Conservation (phyloP, 2,888 invertebrate species). For the Eumacrocentrus americanus region DNA sequence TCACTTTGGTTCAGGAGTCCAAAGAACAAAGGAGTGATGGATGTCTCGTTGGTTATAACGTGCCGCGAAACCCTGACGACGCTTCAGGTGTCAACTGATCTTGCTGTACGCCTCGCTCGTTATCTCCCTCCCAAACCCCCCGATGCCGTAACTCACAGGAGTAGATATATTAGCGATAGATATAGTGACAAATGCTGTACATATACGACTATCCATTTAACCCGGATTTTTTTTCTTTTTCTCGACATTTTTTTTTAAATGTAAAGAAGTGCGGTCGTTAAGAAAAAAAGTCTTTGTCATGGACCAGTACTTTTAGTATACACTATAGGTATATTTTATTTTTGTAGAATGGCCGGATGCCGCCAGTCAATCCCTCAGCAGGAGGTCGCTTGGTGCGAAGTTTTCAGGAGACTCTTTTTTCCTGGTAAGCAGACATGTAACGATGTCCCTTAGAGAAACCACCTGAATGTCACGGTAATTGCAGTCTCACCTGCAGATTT, state of each 20-base stretch:
- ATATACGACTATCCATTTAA: too few relatives aligned
- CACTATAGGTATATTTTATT: slow-evolving; percentile 7
- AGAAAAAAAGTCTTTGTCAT: slow-evolving; percentile 24
- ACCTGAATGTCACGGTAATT: slow-evolving; percentile 46
- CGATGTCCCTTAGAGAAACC: slow-evolving; percentile 25
- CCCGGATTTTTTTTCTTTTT: not conserved
- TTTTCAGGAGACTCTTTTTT: slow-evolving; percentile 35
- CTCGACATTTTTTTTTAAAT: not conserved
- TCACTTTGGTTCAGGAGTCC: not conserved
- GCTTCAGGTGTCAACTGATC: too few relatives aligned
- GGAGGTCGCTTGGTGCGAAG: slow-evolving; percentile 43
- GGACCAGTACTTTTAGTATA: slow-evolving; percentile 26
- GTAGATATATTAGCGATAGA: too few relatives aligned
- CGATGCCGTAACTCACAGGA: too few relatives aligned
- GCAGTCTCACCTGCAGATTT: slow-evolving; percentile 46
- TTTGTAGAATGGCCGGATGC: slow-evolving; percentile 32
- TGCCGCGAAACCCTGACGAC: too few relatives aligned
- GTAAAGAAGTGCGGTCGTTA: not conserved
- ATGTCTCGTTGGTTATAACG: too few relatives aligned
- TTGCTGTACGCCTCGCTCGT: too few relatives aligned
- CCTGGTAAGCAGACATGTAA: slow-evolving; percentile 24
- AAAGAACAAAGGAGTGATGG: too few relatives aligned
- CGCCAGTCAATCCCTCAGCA: slow-evolving; percentile 38
- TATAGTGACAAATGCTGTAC: too few relatives aligned
- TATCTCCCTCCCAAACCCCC: too few relatives aligned